Base-by-base conservation (phyloP, 2,888 invertebrate genomes). In the Sesamia inferens region DNA sequence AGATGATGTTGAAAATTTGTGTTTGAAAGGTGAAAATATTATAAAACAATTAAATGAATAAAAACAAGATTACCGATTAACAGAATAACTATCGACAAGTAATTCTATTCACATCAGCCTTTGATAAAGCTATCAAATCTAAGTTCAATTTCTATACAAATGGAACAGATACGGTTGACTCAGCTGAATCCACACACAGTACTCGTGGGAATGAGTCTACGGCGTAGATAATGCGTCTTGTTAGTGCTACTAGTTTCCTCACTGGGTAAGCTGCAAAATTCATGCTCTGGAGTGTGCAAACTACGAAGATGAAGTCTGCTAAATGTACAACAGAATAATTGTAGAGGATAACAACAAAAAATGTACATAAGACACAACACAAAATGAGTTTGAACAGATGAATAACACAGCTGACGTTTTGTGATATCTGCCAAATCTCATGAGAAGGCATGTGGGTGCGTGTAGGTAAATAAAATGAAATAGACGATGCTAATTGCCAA, bases 191-290 rank as follows among this genome's bases (percentile, higher is more conserved):
- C 73, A 82, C 74, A 75, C 19, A 78, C 47, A 7, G 61, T 5
- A 59, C 83, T 71, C 74, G 47, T 68, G 79, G 58, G 79, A 70
- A 75, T 70, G 67, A 79, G 47, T 71, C 66, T 63, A 76, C 68
- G 57, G 80, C 58, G 74, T 67, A 79, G 79, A 82, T 82, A 85
- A 82, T 76, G 74, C 77, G 72, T 78, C 83, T 82, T 85, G 87
- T 84, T 85, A 87, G 78, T 66, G 58, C 61, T 16, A n/a, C 44
- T 76, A 71, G 79, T 80, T 82, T 61, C 69, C 51, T 47, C 59
- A 48, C 59, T 47, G 48, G 42, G 68, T 68, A 68, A 70, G 61
- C 74, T 82, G 22, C 11, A 19, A 65, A 78, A 68, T 62, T 62
- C 39, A 51, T 65, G 58, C 19, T 39, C 39, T 62, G n/a, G 16